A percentile compares a stretch with the other conserved stretches of the same genome.
Evolutionary conservation across 2,113 vertebrate species (phyloP).

Genomic region (Crotophaga sulcirostris): DNA sequence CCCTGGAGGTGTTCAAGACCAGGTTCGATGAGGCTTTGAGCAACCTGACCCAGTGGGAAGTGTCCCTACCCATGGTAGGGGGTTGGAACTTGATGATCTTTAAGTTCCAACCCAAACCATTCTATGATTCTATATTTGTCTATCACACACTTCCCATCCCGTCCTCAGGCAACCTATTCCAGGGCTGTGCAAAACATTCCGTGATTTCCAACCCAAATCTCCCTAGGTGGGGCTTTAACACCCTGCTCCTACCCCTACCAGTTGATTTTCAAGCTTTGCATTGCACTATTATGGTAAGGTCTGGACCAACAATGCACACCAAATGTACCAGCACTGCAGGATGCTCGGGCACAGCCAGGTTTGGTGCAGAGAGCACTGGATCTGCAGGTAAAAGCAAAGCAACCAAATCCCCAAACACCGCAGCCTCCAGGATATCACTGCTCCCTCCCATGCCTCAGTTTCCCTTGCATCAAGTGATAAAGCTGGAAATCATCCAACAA

Average conservation of each 20-base stretch:
- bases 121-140: neutral
- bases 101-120: too few relatives aligned
- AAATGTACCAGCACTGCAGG: neutral
- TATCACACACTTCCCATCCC: neutral
- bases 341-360: fast-evolving
- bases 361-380: neutral
- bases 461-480: neutral
- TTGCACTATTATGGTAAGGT: fast-evolving
- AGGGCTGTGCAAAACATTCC: neutral
- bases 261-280: fast-evolving
- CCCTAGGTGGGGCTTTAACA: neutral
- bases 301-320: fast-evolving
- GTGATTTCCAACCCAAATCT: neutral
- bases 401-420: neutral
- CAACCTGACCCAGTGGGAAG: too few relatives aligned
- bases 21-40: too few relatives aligned
- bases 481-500: neutral
- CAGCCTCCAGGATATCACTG: neutral
- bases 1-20: too few relatives aligned
- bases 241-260: neutral
- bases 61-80: too few relatives aligned
- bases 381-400: neutral
- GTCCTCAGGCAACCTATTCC: neutral
- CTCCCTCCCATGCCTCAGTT: neutral
- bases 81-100: too few relatives aligned